Evolutionary conservation across 2,113 vertebrate genomes (phyloP).

Genomic region (Gobius niger): DNA sequence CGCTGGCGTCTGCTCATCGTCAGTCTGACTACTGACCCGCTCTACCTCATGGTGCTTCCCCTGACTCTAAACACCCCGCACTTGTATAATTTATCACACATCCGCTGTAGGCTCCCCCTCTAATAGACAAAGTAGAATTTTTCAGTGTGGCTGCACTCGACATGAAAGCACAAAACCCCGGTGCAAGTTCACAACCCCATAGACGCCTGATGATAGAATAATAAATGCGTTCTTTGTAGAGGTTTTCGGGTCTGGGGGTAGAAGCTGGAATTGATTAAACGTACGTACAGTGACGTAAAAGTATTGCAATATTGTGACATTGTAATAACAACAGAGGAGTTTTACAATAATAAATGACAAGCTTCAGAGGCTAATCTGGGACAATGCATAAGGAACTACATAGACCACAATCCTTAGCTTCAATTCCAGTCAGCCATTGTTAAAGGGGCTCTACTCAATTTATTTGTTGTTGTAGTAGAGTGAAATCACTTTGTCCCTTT

Average conservation of each 20-base stretch:
- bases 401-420: too few relatives aligned
- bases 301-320: too few relatives aligned
- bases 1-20: slow-evolving; percentile 61
- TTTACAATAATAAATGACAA: too few relatives aligned
- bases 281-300: background rate
- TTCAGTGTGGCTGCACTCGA: slow-evolving; percentile 16
- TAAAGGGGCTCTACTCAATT: too few relatives aligned
- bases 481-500: too few relatives aligned
- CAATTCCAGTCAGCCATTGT: too few relatives aligned
- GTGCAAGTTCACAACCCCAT: background rate
- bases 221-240: background rate
- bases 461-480: too few relatives aligned
- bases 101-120: slow-evolving; percentile 54
- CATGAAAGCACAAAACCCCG: background rate
- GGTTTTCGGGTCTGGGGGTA: background rate
- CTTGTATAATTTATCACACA: slow-evolving; percentile 58
- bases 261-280: background rate
- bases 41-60: slow-evolving; percentile 41
- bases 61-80: slow-evolving; percentile 66
- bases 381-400: too few relatives aligned
- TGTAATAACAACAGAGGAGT: too few relatives aligned
- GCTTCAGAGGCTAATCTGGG: too few relatives aligned
- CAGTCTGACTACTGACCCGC: slow-evolving; percentile 64
- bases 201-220: background rate
- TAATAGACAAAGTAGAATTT: slow-evolving; percentile 45